Base-by-base conservation (phyloP, 2,888 invertebrate species). In the Rhimphoctona megacephalus region DNA sequence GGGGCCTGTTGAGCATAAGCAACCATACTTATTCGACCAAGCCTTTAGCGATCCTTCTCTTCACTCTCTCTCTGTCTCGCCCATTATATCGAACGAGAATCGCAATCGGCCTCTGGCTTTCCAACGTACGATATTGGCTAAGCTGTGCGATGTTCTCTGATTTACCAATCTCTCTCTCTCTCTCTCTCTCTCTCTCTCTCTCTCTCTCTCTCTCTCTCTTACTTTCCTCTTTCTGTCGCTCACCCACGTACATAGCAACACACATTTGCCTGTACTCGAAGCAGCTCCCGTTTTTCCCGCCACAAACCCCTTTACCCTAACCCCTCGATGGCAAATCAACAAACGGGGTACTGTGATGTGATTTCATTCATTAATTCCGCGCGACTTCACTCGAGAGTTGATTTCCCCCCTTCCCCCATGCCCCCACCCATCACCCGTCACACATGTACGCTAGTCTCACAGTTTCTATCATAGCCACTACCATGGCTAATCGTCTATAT, bases 351-450 rank as follows among this genome's bases (percentile, higher is more conserved):
- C 86, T 84, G 84, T 90, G 90, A 92, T 92, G 92, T 90, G 91
- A 93, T 92, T 92, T 90, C 92, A 91, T 92, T 92, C 91, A 89
- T 92, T 91, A 91, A 91, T 92, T 92, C 92, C 92, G 87, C 91
- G 82, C 90, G 91, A 92, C 91, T 92, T 92, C 89, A 89, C 88
- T 79, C 88, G 86, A 82, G 86, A 86, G 86, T 88, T 89, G 88
- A 90, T 89, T 89, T 88, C 89, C 87, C 83, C 82, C 86, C 43
- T 30, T 8, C 54, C 2, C 54, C 54, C 54, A 3, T 30, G 11
- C 17, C 9, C 25, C 14, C 61, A 5, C 9, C 5, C 61, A 7
- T 5, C 30, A 25, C 25, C 14, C 14, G n/a, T 61, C 83, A 67
- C 80, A 82, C 57, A 52, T 30, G 67, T 49, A 81, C 52, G 67